Percentiles rank a stretch among this genome's conserved stretches.
phyloP scores from a whole-genome alignment of 2,797 vertebrate species.

The Iguana delicatissima region DNA sequence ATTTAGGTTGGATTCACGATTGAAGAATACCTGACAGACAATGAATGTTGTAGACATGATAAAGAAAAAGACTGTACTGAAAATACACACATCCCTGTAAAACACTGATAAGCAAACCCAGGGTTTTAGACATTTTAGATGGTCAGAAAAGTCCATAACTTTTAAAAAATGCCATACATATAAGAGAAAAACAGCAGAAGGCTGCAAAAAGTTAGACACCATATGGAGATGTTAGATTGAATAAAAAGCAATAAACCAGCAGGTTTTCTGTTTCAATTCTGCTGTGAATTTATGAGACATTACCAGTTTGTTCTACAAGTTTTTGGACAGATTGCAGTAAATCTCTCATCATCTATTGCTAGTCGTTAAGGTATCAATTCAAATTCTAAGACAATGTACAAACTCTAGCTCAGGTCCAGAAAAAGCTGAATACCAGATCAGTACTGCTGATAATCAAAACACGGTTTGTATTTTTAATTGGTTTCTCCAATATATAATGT shows the following conservation, averaged over 20 bases:
- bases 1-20: conserved; percentile 17
- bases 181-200: not conserved
- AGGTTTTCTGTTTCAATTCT: conserved; percentile 11
- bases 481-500: not conserved
- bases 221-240: conserved; percentile 15
- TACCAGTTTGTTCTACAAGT: conserved; percentile 17
- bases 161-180: not conserved
- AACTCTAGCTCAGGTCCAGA: not conserved
- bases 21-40: conserved; percentile 25
- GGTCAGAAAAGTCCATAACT: not conserved
- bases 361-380: not conserved
- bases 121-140: conserved; percentile 7
- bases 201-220: not conserved
- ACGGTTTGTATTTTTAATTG: not conserved
- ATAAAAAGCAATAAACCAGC: conserved; percentile 15
- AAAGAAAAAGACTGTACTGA: not conserved
- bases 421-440: not conserved
- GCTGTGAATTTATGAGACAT: conserved; percentile 19
- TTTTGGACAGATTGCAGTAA: conserved; percentile 17
- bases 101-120: conserved; percentile 26
- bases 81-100: conserved; percentile 28
- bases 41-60: conserved; percentile 40
- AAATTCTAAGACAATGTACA: not conserved
- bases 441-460: not conserved
- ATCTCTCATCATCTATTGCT: conserved; percentile 13